Conservation (phyloP, 1,140 invertebrate genomes). For the Rhyzopertha dominica region DNA sequence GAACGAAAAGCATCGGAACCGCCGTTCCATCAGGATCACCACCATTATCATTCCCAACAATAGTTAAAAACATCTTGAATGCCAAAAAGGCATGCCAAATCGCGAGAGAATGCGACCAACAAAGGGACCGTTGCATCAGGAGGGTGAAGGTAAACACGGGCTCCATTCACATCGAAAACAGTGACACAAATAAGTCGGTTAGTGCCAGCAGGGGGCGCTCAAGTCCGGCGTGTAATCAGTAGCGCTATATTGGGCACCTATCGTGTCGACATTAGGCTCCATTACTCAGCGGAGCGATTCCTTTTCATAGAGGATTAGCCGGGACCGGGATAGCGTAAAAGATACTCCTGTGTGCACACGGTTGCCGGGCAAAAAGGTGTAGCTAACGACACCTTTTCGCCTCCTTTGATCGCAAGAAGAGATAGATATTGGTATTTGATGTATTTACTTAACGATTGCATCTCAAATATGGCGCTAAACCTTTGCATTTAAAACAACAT, state of each 20-base stretch:
- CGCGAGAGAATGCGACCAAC: too few species aligned
- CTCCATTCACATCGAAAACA: not conserved
- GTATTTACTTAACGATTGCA: too few species aligned
- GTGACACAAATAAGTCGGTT: slow-evolving; percentile 7
- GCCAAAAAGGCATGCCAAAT: too few species aligned
- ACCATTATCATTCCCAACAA: too few species aligned
- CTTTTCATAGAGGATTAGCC: slow-evolving; percentile 15
- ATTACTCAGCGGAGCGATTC: slow-evolving; percentile 14
- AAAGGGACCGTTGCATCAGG: too few species aligned
- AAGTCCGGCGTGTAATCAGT: slow-evolving; percentile 6
- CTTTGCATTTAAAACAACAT: too few species aligned
- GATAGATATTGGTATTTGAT: too few species aligned
- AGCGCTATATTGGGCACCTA: slow-evolving; percentile 12
- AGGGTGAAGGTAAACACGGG: not conserved
- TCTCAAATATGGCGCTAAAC: too few species aligned
- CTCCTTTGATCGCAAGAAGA: too few species aligned
- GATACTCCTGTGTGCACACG: slow-evolving; percentile 13
- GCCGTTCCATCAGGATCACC: too few species aligned
- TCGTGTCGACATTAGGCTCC: slow-evolving; percentile 14
- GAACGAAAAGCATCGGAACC: too few species aligned
- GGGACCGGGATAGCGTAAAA: slow-evolving; percentile 10
- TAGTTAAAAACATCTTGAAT: too few species aligned
- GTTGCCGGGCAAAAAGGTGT: slow-evolving; percentile 12
- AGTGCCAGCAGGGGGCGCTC: slow-evolving; percentile 1
- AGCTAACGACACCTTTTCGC: slow-evolving; percentile 15